Percentiles rank a stretch among this genome's conserved stretches.
These are phyloP conservation scores for Pristiophorus japonicus DNA, from an alignment of 2,113 vertebrate species.

Conservation along the genomic window DNA sequence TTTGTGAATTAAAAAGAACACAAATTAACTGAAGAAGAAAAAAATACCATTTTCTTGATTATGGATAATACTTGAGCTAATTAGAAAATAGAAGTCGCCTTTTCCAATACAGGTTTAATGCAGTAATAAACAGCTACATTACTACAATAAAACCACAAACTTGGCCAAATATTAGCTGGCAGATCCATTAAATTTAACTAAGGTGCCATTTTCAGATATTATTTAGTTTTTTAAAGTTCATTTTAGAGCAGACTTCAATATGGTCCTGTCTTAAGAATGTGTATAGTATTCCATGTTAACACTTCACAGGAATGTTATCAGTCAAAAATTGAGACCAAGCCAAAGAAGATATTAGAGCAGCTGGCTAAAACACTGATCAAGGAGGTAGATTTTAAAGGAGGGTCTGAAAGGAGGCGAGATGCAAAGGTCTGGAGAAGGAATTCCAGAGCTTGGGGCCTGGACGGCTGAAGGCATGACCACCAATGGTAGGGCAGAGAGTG, in stretches of 20 bases:
- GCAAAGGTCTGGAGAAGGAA: too few relatives aligned
- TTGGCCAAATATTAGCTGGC: neutral
- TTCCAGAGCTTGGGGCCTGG: too few relatives aligned
- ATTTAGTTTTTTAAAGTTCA: neutral
- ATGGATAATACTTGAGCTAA: neutral
- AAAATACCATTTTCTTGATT: neutral
- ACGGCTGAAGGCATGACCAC: too few relatives aligned
- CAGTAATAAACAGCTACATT: neutral
- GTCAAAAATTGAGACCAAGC: neutral
- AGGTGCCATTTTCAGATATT: neutral
- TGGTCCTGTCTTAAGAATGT: neutral
- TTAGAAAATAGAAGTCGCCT: neutral
- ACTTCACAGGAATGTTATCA: neutral
- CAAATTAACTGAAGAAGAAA: neutral
- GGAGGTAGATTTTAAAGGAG: too few relatives aligned
- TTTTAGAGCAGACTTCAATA: neutral
- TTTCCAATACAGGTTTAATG: neutral
- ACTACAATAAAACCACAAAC: neutral
- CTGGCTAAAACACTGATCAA: neutral
- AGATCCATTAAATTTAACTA: neutral
- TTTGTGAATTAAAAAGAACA: neutral
- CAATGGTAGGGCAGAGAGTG: too few relatives aligned
- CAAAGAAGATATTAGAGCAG: neutral
- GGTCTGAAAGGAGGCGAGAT: too few relatives aligned
- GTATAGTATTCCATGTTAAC: neutral